A percentile compares a stretch with the other conserved stretches of the same genome.
phyloP scores from a whole-genome alignment of 2,113 vertebrate species.

The Phalacrocorax pelagicus region DNA sequence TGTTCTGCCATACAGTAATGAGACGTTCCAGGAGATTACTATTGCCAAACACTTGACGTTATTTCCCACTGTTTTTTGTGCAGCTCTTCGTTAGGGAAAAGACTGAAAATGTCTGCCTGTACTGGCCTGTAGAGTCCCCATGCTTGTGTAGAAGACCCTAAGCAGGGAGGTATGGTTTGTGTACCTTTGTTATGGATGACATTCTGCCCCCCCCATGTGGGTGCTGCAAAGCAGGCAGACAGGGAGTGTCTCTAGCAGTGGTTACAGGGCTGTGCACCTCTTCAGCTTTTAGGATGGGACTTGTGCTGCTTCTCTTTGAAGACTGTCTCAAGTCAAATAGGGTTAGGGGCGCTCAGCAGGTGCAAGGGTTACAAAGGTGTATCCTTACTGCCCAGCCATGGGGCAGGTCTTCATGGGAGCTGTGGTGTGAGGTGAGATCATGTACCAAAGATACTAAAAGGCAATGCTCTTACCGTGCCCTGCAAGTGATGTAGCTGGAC shows the following conservation, averaged over 20 bases:
- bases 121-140: neutral
- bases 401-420: neutral
- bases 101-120: neutral
- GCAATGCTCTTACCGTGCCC: neutral
- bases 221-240: neutral
- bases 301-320: neutral
- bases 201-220: fast-evolving
- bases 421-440: neutral
- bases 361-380: neutral
- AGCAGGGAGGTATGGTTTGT: neutral
- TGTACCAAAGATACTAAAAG: neutral
- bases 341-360: fast-evolving
- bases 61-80: neutral
- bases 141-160: neutral
- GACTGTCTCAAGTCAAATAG: neutral
- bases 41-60: neutral
- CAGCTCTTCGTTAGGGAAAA: neutral
- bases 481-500: neutral
- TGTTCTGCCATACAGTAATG: neutral
- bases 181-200: neutral
- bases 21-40: neutral
- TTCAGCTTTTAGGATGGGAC: neutral
- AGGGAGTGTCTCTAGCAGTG: neutral
- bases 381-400: neutral
- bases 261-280: neutral